phyloP scores from a whole-genome alignment of 2,113 vertebrate species.

The Paraplagusia blochii region DNA sequence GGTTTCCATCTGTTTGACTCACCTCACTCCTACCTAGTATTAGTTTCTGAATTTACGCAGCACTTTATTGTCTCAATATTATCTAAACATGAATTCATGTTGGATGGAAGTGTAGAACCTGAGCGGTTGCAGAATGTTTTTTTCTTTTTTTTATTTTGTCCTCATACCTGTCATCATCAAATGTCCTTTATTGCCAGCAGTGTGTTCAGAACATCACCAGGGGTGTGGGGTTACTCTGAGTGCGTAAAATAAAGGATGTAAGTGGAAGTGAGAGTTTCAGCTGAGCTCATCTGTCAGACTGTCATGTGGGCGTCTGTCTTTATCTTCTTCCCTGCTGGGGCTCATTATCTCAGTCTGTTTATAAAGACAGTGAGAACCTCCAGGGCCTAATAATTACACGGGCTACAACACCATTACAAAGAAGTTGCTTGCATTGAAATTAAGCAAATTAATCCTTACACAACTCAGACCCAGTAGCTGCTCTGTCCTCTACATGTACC shows the following conservation, averaged over 20 bases:
- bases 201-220: too few species aligned
- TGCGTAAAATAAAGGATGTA: conserved; percentile 22
- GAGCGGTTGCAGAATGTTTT: too few species aligned
- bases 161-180: too few species aligned
- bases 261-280: conserved; percentile 19
- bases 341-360: conserved; percentile 69
- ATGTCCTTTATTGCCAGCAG: too few species aligned
- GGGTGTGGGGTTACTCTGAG: conserved; percentile 33
- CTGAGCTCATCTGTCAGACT: conserved; percentile 37
- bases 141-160: too few species aligned
- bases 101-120: too few species aligned
- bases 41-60: background rate
- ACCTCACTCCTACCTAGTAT: background rate
- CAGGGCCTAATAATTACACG: conserved; percentile 61
- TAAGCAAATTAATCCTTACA: conserved; percentile 36
- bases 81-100: too few species aligned
- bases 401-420: conserved; percentile 54
- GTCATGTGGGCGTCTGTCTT: conserved; percentile 52
- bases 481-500: background rate
- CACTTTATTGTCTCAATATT: background rate
- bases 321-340: conserved; percentile 58
- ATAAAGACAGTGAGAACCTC: conserved; percentile 54
- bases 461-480: conserved; percentile 3
- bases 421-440: conserved; percentile 43
- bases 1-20: background rate